Percentiles rank a stretch among this genome's conserved stretches.
Evolutionary conservation across 37 sponge, comb jelly and placozoan genomes (phyloP).

Genomic region (Petrosia ficiformis): DNA sequence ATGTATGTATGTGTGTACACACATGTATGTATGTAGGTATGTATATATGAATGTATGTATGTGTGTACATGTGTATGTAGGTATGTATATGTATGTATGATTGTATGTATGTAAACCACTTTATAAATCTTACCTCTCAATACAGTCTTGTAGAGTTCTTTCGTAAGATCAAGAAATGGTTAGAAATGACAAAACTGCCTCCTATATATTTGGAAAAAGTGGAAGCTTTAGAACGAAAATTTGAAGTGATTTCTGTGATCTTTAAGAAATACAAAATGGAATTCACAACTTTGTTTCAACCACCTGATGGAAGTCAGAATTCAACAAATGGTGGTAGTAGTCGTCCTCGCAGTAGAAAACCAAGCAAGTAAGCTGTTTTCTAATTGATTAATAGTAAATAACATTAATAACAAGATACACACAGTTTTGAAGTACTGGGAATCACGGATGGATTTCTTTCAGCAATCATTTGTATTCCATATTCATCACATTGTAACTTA

Average conservation of each 20-base stretch:
- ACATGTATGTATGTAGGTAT: too few relatives aligned
- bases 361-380: slow-evolving; percentile 8
- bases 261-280: slow-evolving; percentile 76
- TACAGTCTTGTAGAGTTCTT: slow-evolving; percentile 87
- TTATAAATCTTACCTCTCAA: neutral
- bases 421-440: too few relatives aligned
- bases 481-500: too few relatives aligned
- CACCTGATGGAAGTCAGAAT: slow-evolving; percentile 31
- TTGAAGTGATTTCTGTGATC: slow-evolving; percentile 83
- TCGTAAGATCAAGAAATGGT: slow-evolving; percentile 85
- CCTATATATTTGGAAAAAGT: slow-evolving; percentile 58
- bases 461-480: too few relatives aligned
- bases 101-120: neutral
- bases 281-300: slow-evolving; percentile 61
- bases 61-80: too few relatives aligned
- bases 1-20: too few relatives aligned
- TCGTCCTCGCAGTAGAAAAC: slow-evolving; percentile 8
- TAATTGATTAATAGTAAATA: too few relatives aligned
- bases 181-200: slow-evolving; percentile 72
- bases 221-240: slow-evolving; percentile 79
- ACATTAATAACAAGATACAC: too few relatives aligned
- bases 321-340: neutral
- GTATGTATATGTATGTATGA: neutral
- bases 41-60: too few relatives aligned
- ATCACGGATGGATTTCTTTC: too few relatives aligned